A percentile compares a stretch with the other conserved stretches of the same genome.
Conservation (phyloP, 2,113 vertebrate species). For the Dasyornis broadbenti region DNA sequence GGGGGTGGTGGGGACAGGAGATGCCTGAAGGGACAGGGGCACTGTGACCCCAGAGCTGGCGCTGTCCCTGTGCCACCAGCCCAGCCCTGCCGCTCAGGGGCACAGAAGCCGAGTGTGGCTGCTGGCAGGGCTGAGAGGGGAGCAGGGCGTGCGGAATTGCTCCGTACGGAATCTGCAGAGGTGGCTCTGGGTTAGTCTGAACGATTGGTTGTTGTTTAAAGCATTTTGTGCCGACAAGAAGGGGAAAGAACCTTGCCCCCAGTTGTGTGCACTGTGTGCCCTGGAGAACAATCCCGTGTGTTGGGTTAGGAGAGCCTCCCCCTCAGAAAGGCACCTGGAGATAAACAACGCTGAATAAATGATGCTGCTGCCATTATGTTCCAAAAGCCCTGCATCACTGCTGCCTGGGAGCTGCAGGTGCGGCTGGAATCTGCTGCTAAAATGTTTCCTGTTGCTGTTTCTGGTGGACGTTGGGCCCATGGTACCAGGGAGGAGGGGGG, state of each 20-base stretch:
- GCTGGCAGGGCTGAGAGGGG: not conserved
- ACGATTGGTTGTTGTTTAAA: not conserved
- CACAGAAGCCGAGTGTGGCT: no score
- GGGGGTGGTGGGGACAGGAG: not conserved
- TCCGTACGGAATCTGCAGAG: not conserved
- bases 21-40: not conserved
- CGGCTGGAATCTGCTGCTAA: not conserved
- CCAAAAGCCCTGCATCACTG: accelerated
- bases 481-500: not conserved
- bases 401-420: not conserved
- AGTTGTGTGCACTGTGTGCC: not conserved
- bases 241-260: not conserved
- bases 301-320: not conserved
- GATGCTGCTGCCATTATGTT: not conserved
- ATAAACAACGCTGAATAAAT: not conserved
- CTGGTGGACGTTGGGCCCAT: accelerated
- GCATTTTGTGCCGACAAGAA: not conserved
- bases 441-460: not conserved
- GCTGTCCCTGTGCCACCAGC: no score
- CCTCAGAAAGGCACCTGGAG: not conserved
- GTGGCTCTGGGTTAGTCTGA: not conserved
- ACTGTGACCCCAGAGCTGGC: no score
- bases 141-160: not conserved
- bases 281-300: not conserved
- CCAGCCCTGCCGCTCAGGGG: no score